Percentiles rank a stretch among this genome's conserved stretches.
Conservation (phyloP, 1,140 invertebrate species). For the Nasonia vitripennis region DNA sequence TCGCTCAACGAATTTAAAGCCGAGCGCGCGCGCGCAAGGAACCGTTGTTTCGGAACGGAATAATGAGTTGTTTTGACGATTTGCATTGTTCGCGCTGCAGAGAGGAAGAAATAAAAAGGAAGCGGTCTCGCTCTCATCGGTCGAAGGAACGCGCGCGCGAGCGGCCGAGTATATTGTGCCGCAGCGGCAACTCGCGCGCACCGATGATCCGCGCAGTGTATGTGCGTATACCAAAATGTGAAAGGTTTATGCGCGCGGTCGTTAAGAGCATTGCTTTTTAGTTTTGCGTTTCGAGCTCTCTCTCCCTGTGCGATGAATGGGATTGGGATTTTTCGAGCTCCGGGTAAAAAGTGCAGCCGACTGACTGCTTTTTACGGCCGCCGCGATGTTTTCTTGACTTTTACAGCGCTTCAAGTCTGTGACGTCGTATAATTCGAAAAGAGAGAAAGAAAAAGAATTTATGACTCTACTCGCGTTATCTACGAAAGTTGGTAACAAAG, state of each 20-base stretch:
- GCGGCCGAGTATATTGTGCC: no score
- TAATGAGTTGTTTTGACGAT: constrained; percentile 53
- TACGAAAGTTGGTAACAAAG: no score
- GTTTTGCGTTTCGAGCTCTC: neutral
- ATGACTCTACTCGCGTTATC: no score
- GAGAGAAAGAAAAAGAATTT: no score
- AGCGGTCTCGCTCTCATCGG: neutral
- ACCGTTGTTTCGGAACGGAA: constrained; percentile 43
- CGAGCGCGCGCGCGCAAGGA: neutral
- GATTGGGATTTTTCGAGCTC: neutral
- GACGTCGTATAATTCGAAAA: neutral
- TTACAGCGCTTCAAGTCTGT: neutral
- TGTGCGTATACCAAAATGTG: constrained; percentile 2
- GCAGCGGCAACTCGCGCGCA: neutral
- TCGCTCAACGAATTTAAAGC: constrained; percentile 14
- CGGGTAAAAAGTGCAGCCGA: neutral
- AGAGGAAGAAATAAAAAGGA: constrained; percentile 3
- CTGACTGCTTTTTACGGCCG: neutral
- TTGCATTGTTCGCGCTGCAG: constrained; percentile 40
- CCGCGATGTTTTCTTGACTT: neutral
- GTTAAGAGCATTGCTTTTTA: neutral
- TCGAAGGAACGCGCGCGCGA: neutral
- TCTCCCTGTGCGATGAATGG: neutral
- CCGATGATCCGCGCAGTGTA: neutral
- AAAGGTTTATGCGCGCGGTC: neutral